Evolutionary conservation across 2,797 vertebrate species (phyloP).

Genomic region (Neolamprologus multifasciatus): DNA sequence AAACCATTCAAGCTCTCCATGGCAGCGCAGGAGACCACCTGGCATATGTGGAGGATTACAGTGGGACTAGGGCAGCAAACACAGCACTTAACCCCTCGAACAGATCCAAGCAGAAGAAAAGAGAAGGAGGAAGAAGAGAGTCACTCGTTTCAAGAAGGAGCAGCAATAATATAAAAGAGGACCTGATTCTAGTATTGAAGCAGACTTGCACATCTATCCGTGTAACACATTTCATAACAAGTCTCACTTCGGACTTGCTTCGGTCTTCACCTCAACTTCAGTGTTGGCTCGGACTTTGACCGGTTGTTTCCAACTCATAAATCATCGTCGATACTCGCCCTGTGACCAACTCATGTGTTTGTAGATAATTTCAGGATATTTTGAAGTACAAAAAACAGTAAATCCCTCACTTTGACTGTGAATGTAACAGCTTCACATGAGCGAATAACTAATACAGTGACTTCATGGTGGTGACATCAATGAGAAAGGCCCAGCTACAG

Average conservation of each 20-base stretch:
- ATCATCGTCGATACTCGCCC: not conserved
- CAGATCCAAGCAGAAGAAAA: not conserved
- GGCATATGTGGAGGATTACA: not conserved
- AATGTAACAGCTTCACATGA: not conserved
- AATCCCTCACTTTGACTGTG: not conserved
- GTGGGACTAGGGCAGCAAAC: not conserved
- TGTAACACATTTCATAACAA: not conserved
- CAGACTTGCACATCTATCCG: not conserved
- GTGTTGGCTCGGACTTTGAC: constrained; percentile 18
- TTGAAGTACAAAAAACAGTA: not conserved
- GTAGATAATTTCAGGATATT: not conserved
- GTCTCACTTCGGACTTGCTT: not conserved
- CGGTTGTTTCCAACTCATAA: constrained; percentile 17
- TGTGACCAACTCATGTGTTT: not conserved
- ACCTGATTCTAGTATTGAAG: not conserved
- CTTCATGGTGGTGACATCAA: not conserved
- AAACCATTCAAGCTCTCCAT: constrained; percentile 6
- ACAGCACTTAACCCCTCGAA: not conserved
- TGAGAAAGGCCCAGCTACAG: not conserved
- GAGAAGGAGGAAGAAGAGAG: not conserved
- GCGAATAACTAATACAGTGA: not conserved
- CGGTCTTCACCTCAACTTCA: not conserved
- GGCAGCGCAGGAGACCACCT: not conserved
- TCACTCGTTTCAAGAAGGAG: not conserved
- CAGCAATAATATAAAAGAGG: not conserved